phyloP scores from a whole-genome alignment of 2,888 invertebrate species.

The Eretmocerus hayati region DNA sequence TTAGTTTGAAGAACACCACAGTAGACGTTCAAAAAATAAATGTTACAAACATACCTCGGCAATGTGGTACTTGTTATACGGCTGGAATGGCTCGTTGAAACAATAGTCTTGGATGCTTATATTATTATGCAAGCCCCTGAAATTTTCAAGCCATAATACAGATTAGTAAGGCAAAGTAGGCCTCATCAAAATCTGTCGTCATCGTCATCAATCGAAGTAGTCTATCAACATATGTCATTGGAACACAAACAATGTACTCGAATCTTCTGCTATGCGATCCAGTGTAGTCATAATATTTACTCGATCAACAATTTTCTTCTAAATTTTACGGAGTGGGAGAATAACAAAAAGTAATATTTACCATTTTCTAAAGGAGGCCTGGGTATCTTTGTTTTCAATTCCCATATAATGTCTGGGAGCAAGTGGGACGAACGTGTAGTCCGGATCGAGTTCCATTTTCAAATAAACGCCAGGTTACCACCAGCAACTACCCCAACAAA shows the following conservation, averaged over 20 bases:
- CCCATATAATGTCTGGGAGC: conserved; percentile 32
- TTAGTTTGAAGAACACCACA: no score
- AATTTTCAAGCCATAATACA: conserved; percentile 2
- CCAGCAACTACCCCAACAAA: conserved; percentile 11
- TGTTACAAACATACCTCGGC: conserved; percentile 35
- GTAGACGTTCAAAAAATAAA: background rate
- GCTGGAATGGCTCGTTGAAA: conserved; percentile 46
- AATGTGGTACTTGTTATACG: conserved; percentile 44
- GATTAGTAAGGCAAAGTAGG: background rate
- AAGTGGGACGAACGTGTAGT: conserved; percentile 41
- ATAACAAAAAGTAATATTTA: conserved; percentile 26
- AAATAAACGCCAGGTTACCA: conserved; percentile 19
- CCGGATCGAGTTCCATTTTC: conserved; percentile 40
- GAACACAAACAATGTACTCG: no score
- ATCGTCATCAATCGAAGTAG: no score
- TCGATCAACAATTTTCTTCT: no score
- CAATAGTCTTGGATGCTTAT: conserved; percentile 43
- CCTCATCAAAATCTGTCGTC: no score
- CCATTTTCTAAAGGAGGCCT: conserved; percentile 43
- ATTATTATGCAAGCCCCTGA: conserved; percentile 45
- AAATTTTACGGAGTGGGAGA: no score
- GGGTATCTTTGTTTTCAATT: conserved; percentile 31
- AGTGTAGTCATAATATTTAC: no score
- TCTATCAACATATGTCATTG: no score
- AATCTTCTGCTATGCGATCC: no score